These are phyloP conservation scores for Zele albiditarsus DNA, from an alignment of 2,888 invertebrate species.

Conservation along the genomic window DNA sequence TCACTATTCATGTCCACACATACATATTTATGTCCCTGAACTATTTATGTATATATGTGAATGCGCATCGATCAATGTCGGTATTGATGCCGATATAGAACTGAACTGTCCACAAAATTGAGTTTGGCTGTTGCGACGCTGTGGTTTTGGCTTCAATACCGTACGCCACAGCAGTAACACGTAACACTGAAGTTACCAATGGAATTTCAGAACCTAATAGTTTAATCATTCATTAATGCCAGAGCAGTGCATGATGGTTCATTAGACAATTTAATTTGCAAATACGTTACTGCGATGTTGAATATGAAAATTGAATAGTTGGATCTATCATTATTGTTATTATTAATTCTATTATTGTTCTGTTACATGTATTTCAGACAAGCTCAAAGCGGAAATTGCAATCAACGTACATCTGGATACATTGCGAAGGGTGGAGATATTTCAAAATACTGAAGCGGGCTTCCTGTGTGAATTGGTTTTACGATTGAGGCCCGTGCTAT, in stretches of 20 bases:
- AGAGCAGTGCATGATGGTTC: not conserved
- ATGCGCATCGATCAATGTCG: conserved; percentile 37
- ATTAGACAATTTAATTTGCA: not conserved
- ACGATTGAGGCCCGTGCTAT: conserved; percentile 93
- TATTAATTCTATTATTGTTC: not conserved
- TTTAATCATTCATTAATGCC: conserved; percentile 3
- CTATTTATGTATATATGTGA: not conserved
- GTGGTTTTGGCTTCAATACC: conserved; percentile 4
- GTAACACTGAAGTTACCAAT: not conserved
- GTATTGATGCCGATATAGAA: not conserved
- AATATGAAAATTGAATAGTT: not conserved
- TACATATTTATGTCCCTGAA: not conserved
- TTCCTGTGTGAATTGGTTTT: conserved; percentile 98
- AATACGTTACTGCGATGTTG: not conserved
- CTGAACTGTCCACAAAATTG: conserved; percentile 19
- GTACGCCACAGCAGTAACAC: not conserved
- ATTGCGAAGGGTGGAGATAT: conserved; percentile 97
- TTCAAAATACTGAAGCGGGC: conserved; percentile 99
- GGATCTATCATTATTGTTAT: not conserved
- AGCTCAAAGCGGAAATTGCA: conserved; percentile 98
- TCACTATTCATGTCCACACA: not conserved
- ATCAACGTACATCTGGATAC: conserved; percentile 99
- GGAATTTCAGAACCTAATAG: not conserved
- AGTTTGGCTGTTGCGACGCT: conserved; percentile 24
- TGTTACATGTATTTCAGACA: conserved; percentile 77